These are phyloP conservation scores for Paracanthobrama guichenoti DNA, from an alignment of 2,113 vertebrate genomes.

Conservation along the genomic window DNA sequence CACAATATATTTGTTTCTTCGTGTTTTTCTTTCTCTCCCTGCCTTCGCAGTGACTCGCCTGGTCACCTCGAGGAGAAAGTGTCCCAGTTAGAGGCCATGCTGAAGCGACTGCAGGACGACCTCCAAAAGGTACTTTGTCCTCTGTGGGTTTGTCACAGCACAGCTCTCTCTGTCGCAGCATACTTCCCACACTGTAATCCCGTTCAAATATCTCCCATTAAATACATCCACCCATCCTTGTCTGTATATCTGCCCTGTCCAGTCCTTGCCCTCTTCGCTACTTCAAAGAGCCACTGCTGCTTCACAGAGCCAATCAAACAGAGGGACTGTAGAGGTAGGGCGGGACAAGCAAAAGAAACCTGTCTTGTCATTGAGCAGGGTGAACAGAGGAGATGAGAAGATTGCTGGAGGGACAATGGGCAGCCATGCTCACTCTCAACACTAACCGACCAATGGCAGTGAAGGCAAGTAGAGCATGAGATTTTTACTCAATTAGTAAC, in stretches of 20 bases:
- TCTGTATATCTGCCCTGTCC: constrained; percentile 50
- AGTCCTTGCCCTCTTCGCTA: constrained; percentile 42
- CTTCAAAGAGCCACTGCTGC: constrained; percentile 45
- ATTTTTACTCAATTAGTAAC: constrained; percentile 52
- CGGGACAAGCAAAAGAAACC: constrained; percentile 57
- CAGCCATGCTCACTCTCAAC: constrained; percentile 25
- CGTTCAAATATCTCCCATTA: constrained; percentile 28
- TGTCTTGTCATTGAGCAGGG: constrained; percentile 66
- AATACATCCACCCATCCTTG: constrained; percentile 45
- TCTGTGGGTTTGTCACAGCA: constrained; percentile 46
- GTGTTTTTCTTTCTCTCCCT: constrained; percentile 42
- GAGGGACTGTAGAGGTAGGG: constrained; percentile 55
- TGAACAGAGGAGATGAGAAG: constrained; percentile 58
- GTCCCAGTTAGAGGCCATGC: constrained; percentile 84
- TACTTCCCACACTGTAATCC: constrained; percentile 42
- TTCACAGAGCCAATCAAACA: constrained; percentile 55
- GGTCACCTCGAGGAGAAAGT: constrained; percentile 86
- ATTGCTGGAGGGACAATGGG: constrained; percentile 51
- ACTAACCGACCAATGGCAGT: constrained; percentile 57
- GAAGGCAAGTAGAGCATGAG: constrained; percentile 60
- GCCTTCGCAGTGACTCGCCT: constrained; percentile 71
- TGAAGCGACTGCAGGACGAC: constrained; percentile 87
- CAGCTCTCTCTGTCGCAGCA: constrained; percentile 3
- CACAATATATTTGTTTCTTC: not conserved
- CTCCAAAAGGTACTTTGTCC: constrained; percentile 83